Evolutionary conservation across 2,797 vertebrate species (phyloP), one percentile per base, ranked within the genome.

Genomic region (Psittacula derbiana): DNA sequence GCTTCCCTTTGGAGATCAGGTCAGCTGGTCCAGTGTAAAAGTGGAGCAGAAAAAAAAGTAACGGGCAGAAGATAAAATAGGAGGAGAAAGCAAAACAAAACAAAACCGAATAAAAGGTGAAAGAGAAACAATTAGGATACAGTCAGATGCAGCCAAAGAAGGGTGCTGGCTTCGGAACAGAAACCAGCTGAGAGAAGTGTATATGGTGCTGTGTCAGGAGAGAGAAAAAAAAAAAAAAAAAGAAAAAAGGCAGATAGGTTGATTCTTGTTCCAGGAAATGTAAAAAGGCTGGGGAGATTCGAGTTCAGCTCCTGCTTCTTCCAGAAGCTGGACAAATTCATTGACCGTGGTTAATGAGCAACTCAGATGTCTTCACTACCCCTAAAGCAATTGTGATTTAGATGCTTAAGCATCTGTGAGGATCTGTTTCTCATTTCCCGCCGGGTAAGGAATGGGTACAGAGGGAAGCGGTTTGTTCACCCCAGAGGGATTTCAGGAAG

Each of bases 81-180:
- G 16, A 62, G 9, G 7, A 50, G 28, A 69, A 79, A 80, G 6
- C 6, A 71, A 80, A 90, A 47, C 30, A 85, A 76, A 92, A 40
- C 13, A 67, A 55, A 91, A 38, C 65, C 60, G 13, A 33, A 20
- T 17, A 57, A n/a, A 3, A 40, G 58, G 58, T 61, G 91, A 85
- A 92, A 82, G 31, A 84, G 57, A 79, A 95, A 90, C 36, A 79
- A 88, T 30, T 84, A 62, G 62, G 71, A 94, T 88, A 90, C 6
- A 43, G 12, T 57, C 70, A 80, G 46, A 74, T 17, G 20, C 30
- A 88, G 70, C 49, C 53, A 80, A 90, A 81, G 58, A 91, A 82
- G 58, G 76, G 58, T 84, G 82, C 83, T 72, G 58, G 41, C 41
- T 86, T 57, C 76, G 60, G 55, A 79, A 94, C 86, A 86, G 28